A percentile compares a stretch with the other conserved stretches of the same genome.
Evolutionary conservation across 1,140 invertebrate species (phyloP).

Genomic region (Homarus americanus): DNA sequence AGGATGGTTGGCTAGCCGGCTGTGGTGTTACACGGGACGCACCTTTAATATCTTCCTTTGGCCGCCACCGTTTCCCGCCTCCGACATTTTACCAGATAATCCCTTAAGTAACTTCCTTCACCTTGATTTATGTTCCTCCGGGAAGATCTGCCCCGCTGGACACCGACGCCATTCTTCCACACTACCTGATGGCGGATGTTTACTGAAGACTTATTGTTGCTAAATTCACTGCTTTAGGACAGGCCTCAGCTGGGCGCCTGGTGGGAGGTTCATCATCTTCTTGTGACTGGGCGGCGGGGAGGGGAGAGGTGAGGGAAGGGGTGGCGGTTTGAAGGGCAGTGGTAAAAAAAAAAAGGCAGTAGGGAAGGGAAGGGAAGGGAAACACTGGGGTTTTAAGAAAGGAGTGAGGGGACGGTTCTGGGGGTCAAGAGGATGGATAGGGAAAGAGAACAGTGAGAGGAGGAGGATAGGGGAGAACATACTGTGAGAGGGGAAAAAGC

Average conservation of each 20-base stretch:
- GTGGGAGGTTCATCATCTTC: too few species aligned
- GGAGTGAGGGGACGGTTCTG: not conserved
- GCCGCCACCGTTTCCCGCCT: not conserved
- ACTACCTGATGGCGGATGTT: not conserved
- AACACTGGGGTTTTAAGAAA: not conserved
- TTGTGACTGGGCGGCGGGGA: too few species aligned
- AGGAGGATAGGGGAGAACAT: not conserved
- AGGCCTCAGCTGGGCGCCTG: too few species aligned
- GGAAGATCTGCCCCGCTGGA: not conserved
- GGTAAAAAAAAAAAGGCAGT: not conserved
- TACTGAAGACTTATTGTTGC: not conserved
- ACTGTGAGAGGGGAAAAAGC: not conserved
- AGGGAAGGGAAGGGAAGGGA: not conserved
- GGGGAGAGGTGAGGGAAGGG: not conserved
- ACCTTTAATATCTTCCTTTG: constrained; percentile 1
- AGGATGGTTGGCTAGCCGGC: too few species aligned
- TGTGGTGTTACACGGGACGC: not conserved
- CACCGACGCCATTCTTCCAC: not conserved
- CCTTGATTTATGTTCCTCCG: constrained; percentile 23
- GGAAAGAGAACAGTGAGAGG: not conserved
- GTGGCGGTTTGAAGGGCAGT: not conserved
- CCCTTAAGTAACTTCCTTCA: constrained; percentile 44
- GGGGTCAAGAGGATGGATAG: not conserved
- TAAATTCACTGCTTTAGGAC: too few species aligned
- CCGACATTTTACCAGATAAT: constrained; percentile 60